These are phyloP conservation scores for Geococcyx californianus DNA, from an alignment of 2,113 vertebrate genomes.

Conservation along the genomic window DNA sequence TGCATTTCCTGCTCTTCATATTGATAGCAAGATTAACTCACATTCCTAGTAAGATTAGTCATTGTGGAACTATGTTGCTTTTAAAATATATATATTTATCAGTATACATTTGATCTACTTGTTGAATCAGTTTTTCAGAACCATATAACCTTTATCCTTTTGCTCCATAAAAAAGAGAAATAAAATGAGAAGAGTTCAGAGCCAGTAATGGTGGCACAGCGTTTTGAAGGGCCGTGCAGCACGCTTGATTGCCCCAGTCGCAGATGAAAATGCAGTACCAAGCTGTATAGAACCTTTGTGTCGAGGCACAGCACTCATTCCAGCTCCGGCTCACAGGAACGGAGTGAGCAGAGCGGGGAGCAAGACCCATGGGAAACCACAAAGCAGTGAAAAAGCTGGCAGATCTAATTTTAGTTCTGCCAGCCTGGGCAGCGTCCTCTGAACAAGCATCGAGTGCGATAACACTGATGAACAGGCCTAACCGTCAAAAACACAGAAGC, in stretches of 20 bases:
- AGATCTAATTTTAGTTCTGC: background rate
- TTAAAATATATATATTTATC: background rate
- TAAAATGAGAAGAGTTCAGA: background rate
- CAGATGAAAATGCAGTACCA: background rate
- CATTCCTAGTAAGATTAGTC: background rate
- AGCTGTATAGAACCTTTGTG: background rate
- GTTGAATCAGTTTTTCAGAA: background rate
- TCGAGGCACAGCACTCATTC: background rate
- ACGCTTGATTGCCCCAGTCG: background rate
- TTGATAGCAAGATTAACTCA: background rate
- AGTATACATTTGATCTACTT: background rate
- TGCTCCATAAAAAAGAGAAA: background rate
- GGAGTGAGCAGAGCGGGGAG: background rate
- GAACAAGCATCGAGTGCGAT: background rate
- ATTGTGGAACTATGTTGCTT: background rate
- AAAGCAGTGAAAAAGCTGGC: background rate
- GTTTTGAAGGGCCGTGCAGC: background rate
- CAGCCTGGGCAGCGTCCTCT: background rate
- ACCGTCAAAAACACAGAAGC: background rate
- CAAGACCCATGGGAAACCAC: background rate
- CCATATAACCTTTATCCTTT: background rate
- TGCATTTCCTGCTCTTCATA: background rate
- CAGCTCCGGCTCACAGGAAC: background rate
- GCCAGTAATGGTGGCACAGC: background rate
- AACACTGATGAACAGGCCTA: background rate